Evolutionary conservation across 2,113 vertebrate species (phyloP).

Genomic region (Sminthopsis crassicaudata): DNA sequence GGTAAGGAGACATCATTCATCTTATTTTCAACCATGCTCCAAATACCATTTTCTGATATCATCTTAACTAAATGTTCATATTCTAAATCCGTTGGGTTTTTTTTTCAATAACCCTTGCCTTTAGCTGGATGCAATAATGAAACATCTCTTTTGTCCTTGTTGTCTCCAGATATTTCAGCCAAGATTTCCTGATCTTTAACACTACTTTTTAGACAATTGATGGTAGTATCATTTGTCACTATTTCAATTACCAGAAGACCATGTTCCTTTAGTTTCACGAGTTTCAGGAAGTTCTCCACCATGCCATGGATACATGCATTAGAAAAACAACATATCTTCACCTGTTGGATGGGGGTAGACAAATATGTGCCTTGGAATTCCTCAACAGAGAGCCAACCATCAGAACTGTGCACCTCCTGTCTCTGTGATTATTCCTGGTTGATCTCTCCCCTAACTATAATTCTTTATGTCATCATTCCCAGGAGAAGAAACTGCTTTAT

Average conservation of each 20-base stretch:
- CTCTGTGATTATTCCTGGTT: neutral
- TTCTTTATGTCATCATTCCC: neutral
- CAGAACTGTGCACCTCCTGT: neutral
- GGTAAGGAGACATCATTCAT: neutral
- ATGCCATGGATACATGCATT: too few species aligned
- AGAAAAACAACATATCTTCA: too few species aligned
- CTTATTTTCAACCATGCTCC: neutral
- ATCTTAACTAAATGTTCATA: neutral
- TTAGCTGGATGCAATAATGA: neutral
- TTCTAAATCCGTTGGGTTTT: neutral
- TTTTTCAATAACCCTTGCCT: neutral
- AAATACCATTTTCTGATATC: neutral
- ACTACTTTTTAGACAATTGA: neutral
- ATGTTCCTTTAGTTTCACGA: too few species aligned
- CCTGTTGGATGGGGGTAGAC: too few species aligned
- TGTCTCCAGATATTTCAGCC: neutral
- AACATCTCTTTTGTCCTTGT: neutral
- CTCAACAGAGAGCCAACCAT: neutral
- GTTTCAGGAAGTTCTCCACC: too few species aligned
- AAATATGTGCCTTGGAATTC: neutral
- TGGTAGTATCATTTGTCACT: too few species aligned
- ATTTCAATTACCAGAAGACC: too few species aligned
- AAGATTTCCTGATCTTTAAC: neutral
- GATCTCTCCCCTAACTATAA: neutral
- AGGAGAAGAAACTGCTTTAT: neutral